A percentile compares a stretch with the other conserved stretches of the same genome.
phyloP scores from a whole-genome alignment of 2,113 vertebrate species.

The Trogon melanurus region DNA sequence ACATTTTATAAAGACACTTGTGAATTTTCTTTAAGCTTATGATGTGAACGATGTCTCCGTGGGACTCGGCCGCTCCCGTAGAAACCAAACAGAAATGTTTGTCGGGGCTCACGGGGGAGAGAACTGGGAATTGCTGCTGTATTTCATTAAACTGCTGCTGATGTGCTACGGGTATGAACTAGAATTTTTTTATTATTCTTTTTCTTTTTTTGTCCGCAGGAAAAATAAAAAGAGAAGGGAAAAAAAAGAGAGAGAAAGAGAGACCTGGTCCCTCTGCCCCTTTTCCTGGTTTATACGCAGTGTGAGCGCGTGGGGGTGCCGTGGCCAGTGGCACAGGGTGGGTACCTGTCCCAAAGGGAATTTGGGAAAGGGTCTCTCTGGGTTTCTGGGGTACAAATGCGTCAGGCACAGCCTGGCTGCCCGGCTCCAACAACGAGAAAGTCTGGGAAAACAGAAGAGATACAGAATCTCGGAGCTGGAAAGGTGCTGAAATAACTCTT shows the following conservation, averaged over 20 bases:
- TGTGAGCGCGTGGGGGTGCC: fast-evolving
- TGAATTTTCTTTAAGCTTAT: background rate
- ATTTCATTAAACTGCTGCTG: constrained; percentile 51
- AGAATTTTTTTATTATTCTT: background rate
- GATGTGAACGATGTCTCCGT: background rate
- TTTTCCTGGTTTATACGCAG: background rate
- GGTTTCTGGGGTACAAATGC: background rate
- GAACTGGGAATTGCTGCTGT: constrained; percentile 40
- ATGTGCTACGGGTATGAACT: background rate
- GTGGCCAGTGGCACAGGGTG: background rate
- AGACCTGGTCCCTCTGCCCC: background rate
- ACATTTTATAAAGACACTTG: background rate
- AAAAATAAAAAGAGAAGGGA: background rate
- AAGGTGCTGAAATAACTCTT: background rate
- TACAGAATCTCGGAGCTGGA: background rate
- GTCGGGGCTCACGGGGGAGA: constrained; percentile 18
- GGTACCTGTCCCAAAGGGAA: background rate
- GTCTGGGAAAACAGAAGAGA: background rate
- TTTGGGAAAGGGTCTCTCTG: background rate
- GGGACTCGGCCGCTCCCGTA: background rate
- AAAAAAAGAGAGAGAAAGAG: background rate
- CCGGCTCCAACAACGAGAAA: background rate
- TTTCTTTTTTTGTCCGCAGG: background rate
- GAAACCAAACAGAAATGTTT: constrained; percentile 5
- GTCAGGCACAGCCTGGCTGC: background rate